phyloP scores from a whole-genome alignment of 1,140 invertebrate genomes.

The Frieseomelitta varia region DNA sequence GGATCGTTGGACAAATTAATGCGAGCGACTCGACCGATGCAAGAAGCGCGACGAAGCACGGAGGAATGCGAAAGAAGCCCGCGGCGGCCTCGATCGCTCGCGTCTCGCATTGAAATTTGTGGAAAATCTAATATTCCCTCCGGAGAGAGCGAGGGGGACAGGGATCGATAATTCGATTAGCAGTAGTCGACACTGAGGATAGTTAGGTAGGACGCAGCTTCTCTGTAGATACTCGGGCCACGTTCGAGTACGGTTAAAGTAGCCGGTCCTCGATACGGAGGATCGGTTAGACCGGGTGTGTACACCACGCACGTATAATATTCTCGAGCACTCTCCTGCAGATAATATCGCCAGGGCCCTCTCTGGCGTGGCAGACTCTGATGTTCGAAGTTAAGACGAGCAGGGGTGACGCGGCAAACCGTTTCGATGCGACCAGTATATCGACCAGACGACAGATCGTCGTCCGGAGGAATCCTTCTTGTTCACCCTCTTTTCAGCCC shows the following conservation, averaged over 20 bases:
- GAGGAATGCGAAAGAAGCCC: constrained; percentile 52
- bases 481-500: constrained; percentile 21
- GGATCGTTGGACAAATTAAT: no score
- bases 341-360: constrained; percentile 66
- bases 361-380: constrained; percentile 34
- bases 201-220: constrained; percentile 39
- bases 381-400: constrained; percentile 71
- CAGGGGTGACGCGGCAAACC: constrained; percentile 29
- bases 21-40: neutral
- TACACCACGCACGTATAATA: constrained; percentile 67
- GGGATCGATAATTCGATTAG: constrained; percentile 75
- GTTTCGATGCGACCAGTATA: constrained; percentile 45
- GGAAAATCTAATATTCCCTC: constrained; percentile 66
- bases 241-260: constrained; percentile 63
- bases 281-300: constrained; percentile 45
- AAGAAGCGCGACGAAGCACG: constrained; percentile 15
- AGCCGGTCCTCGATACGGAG: constrained; percentile 40
- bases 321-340: constrained; percentile 72
- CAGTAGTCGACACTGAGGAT: constrained; percentile 64
- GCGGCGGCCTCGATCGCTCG: constrained; percentile 17
- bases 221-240: constrained; percentile 22
- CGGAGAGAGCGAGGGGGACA: constrained; percentile 46
- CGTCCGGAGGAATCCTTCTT: constrained; percentile 26
- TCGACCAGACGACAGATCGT: constrained; percentile 1
- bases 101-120: constrained; percentile 62